Base-by-base conservation (phyloP, 2,797 vertebrate species). In the Pteropus rufus region DNA sequence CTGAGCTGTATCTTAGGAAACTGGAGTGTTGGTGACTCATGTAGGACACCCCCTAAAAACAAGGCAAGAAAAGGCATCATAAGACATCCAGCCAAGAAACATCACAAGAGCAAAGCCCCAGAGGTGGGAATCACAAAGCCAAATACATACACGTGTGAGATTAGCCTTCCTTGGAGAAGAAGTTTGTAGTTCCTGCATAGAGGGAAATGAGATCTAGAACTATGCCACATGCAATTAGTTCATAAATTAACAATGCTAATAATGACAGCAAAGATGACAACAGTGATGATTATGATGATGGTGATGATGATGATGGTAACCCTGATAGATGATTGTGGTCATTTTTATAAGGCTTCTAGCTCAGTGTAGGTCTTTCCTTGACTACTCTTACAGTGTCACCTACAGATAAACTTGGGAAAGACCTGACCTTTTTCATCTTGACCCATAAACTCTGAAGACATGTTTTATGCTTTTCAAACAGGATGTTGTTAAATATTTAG, bases 361-460 rank as follows among this genome's bases (percentile, higher is more conserved):
- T 31, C 34, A 46, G 8, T 2, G 11, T 2, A 39, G 67, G 7
- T 56, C n/a, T 86, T 67, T 77, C 65, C 82, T 64, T 29, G 72
- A 14, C 49, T 64, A 81, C 83, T 94, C 81, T 88, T n/a, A 75
- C 56, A 91, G 77, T 52, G 93, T 81, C 97, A 96, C 72, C 96
- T 94, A 62, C n/a, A 73, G 95, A 73, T 85, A 72, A 94, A 69
- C 54, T 87, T 19, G n/a, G 60, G 62, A 65, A 93, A 62, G 14
- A 44, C 19, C 5, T 54, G 72, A 69, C 34, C 60, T 29, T 88
- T 95, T 65, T 23, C 5, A 24, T 79, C 64, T 39, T 58, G 79
- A 91, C 69, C 84, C 36, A 76, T 41, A 36, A 89, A 76, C 6
- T 65, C 65, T 24, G 26, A 52, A 87, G 24, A 85, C 14, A 41